These are phyloP conservation scores for Oreortyx pictus DNA, from an alignment of 2,797 vertebrate genomes.

Conservation along the genomic window DNA sequence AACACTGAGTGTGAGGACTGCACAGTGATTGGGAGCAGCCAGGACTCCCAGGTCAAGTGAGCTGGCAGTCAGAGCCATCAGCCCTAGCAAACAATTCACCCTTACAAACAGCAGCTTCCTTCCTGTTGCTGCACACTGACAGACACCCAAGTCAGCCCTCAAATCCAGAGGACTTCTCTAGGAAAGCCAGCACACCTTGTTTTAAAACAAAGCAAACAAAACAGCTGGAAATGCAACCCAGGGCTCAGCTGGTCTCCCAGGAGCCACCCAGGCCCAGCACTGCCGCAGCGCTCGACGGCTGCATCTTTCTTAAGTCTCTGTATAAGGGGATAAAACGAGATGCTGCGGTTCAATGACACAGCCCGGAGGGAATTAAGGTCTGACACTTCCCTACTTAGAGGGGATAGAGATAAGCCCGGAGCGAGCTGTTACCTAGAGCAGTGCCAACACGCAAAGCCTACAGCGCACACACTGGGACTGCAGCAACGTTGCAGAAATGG, in stretches of 20 bases:
- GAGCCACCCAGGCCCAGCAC: neutral
- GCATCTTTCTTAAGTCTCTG: slow-evolving; percentile 17
- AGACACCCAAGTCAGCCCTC: neutral
- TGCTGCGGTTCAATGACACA: slow-evolving; percentile 61
- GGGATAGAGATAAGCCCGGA: slow-evolving; percentile 47
- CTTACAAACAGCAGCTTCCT: neutral
- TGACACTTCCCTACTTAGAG: slow-evolving; percentile 54
- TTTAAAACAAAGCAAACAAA: neutral
- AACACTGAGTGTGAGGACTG: neutral
- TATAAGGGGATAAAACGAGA: slow-evolving; percentile 61
- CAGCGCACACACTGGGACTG: neutral
- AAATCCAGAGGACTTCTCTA: neutral
- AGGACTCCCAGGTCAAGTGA: neutral
- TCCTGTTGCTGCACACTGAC: neutral
- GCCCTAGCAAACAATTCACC: neutral
- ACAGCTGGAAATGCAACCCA: neutral
- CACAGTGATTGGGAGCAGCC: neutral
- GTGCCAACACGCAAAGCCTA: neutral
- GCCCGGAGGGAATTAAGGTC: slow-evolving; percentile 52
- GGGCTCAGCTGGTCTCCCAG: neutral
- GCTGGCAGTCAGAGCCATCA: neutral
- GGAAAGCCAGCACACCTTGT: neutral
- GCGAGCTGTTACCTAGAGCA: slow-evolving; percentile 31
- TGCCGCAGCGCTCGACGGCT: neutral
- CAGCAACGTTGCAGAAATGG: neutral